Conservation (phyloP, 2,797 vertebrate species). For the Ispidina picta region DNA sequence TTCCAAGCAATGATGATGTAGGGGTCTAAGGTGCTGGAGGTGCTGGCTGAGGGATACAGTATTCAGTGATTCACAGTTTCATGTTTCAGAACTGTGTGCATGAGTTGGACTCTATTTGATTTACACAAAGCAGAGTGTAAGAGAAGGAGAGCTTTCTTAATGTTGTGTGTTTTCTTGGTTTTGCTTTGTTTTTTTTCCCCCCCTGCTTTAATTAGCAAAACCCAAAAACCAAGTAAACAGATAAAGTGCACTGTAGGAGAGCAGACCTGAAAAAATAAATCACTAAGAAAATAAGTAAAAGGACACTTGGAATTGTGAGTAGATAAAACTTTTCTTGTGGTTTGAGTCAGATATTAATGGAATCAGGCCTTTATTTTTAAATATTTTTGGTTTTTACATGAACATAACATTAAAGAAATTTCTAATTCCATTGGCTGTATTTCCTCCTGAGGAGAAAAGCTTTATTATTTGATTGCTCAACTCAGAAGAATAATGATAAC, state of each 20-base stretch:
- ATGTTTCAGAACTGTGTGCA: rapidly evolving
- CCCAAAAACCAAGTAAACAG: not conserved
- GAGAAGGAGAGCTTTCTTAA: not conserved
- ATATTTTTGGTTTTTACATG: not conserved
- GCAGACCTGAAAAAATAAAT: not conserved
- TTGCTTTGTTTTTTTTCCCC: not conserved
- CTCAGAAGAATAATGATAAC: not conserved
- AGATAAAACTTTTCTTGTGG: not conserved
- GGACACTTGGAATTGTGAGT: not conserved
- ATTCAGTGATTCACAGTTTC: not conserved
- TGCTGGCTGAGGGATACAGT: not conserved
- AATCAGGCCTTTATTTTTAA: not conserved
- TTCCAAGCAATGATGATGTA: not conserved
- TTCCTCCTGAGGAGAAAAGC: not conserved
- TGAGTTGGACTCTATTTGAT: not conserved
- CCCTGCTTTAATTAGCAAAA: not conserved
- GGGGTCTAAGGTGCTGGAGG: no score
- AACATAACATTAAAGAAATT: not conserved
- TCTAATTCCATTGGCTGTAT: not conserved
- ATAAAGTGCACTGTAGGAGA: not conserved
- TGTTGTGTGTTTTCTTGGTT: no score
- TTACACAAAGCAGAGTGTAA: not conserved
- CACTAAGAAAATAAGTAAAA: not conserved
- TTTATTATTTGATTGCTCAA: not conserved
- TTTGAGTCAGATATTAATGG: not conserved